A percentile compares a stretch with the other conserved stretches of the same genome.
phyloP scores from a whole-genome alignment of 2,888 invertebrate genomes.

The Silvanus unidentatus region DNA sequence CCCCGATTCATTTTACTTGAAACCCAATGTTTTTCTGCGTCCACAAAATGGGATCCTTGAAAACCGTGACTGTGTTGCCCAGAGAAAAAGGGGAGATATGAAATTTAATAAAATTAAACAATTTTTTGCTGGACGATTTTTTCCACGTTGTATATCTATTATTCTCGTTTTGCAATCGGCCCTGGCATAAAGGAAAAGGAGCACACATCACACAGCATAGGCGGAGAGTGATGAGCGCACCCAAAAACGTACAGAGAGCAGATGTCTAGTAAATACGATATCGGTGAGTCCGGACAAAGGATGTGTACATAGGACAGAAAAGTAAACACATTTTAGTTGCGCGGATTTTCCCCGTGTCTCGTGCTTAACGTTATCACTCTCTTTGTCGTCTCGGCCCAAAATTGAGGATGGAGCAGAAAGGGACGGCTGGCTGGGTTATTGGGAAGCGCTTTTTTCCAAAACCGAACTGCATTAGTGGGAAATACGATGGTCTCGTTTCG shows the following conservation, averaged over 20 bases:
- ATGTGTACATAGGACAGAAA: constrained; percentile 48
- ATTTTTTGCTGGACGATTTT: too few species aligned
- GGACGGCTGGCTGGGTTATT: neutral
- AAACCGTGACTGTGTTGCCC: too few species aligned
- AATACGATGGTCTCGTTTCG: constrained; percentile 29
- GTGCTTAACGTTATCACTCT: constrained; percentile 16
- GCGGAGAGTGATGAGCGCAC: too few species aligned
- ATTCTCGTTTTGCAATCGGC: too few species aligned
- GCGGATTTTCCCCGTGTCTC: constrained; percentile 29
- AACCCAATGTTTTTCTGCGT: too few species aligned
- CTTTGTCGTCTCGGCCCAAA: constrained; percentile 6
- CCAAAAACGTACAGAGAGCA: constrained; percentile 28
- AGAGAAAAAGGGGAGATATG: too few species aligned
- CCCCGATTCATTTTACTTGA: too few species aligned
- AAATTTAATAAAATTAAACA: too few species aligned
- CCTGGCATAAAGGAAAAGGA: too few species aligned
- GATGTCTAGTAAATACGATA: constrained; percentile 46
- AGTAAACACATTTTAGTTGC: constrained; percentile 46
- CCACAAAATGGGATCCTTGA: too few species aligned
- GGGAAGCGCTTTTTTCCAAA: constrained; percentile 18
- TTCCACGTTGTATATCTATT: too few species aligned
- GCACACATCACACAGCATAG: too few species aligned
- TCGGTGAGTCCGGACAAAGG: constrained; percentile 46
- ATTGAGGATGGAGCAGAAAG: neutral
- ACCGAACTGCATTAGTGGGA: constrained; percentile 31